Evolutionary conservation across 1,140 invertebrate genomes (phyloP).

Genomic region (Vanessa tameamea): DNA sequence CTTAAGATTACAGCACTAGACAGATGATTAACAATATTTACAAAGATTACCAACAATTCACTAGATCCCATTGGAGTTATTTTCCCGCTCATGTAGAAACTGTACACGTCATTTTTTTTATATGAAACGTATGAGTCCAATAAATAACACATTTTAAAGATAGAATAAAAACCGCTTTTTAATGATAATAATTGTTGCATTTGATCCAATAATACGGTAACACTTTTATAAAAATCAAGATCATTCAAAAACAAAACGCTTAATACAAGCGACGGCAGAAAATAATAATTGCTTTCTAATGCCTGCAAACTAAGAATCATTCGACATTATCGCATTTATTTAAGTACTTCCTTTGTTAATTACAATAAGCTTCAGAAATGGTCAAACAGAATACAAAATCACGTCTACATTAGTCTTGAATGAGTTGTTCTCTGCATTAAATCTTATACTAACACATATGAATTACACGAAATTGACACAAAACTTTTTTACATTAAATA

Average conservation of each 20-base stretch:
- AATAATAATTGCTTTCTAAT: conserved; percentile 30
- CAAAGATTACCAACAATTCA: conserved; percentile 68
- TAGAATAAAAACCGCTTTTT: too few relatives aligned
- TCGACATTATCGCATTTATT: conserved; percentile 26
- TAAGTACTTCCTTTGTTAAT: conserved; percentile 51
- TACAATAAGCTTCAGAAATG: conserved; percentile 30
- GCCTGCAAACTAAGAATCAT: conserved; percentile 36
- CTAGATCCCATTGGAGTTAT: conserved; percentile 36
- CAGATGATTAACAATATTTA: conserved; percentile 74
- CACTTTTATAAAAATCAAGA: too few relatives aligned
- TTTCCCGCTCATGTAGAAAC: neutral
- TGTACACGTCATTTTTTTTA: neutral
- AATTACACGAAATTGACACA: conserved; percentile 68
- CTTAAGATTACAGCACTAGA: conserved; percentile 60
- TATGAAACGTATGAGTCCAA: too few relatives aligned
- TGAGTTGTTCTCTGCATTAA: conserved; percentile 19
- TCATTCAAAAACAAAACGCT: too few relatives aligned
- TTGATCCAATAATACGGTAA: too few relatives aligned
- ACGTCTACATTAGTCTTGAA: conserved; percentile 34
- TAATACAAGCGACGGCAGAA: neutral
- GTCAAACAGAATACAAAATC: conserved; percentile 31
- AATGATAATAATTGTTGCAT: too few relatives aligned
- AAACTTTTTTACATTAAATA: conserved; percentile 54
- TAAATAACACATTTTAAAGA: too few relatives aligned
- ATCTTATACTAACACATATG: conserved; percentile 46